phyloP scores from a whole-genome alignment of 64 coral and sea anemone genomes.

The Acropora tenuis region DNA sequence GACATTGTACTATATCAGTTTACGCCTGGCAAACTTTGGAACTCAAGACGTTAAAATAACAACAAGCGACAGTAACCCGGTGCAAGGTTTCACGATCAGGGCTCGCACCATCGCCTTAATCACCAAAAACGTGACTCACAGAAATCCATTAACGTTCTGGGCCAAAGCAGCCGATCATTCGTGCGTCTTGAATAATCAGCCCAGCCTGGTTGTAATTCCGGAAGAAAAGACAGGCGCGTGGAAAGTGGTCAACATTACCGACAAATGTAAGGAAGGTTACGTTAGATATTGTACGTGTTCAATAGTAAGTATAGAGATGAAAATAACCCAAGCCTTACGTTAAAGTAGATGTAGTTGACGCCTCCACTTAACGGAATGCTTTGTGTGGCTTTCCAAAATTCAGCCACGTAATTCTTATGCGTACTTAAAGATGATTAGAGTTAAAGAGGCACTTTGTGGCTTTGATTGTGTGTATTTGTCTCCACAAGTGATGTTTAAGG shows the following conservation, averaged over 20 bases:
- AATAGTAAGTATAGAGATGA: too few species aligned
- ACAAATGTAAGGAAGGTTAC: constrained; percentile 42
- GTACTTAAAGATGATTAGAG: too few species aligned
- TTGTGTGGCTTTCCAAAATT: too few species aligned
- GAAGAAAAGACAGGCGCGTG: constrained; percentile 32
- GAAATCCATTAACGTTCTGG: constrained; percentile 60
- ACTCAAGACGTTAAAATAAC: constrained; percentile 49
- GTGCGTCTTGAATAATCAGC: constrained; percentile 84
- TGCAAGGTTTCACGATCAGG: constrained; percentile 42
- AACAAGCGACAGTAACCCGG: constrained; percentile 52
- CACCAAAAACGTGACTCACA: constrained; percentile 70
- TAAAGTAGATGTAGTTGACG: too few species aligned
- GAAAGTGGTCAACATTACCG: constrained; percentile 52
- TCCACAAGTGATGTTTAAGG: too few species aligned
- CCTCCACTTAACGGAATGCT: too few species aligned
- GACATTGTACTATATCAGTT: constrained; percentile 41
- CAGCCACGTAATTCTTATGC: neutral
- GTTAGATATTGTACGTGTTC: neutral
- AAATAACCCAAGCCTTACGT: too few species aligned
- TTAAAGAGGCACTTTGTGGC: too few species aligned
- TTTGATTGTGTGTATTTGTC: too few species aligned
- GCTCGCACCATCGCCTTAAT: constrained; percentile 62
- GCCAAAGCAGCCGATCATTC: constrained; percentile 14
- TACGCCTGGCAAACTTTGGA: constrained; percentile 77
- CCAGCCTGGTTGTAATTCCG: constrained; percentile 73